Base-by-base conservation (phyloP, 2,888 invertebrate genomes). In the Drosophila koepferae region DNA sequence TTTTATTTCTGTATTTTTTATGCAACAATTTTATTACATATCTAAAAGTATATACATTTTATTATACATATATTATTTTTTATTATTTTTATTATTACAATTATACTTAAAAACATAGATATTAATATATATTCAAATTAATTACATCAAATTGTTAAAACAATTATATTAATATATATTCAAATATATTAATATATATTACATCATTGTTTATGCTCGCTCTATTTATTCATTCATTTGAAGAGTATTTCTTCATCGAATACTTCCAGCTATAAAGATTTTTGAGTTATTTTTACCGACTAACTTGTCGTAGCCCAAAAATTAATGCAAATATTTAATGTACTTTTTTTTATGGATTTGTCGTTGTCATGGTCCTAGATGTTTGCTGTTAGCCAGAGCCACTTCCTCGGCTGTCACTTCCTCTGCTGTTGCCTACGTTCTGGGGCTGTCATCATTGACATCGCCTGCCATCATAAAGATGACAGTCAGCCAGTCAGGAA, bases 311-410 rank as follows among this genome's bases (percentile, higher is more conserved):
- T 54, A 53, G 60, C 64, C 62, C 74, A 71, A 80, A 80, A 82
- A 82, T 85, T 80, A 86, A 85, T 81, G 82, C 88, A 89, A 86
- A 88, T 89, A 89, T 90, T 90, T 89, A 82, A 82, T 77, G 81
- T 79, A 61, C 5, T 34, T 67, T 72, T 84, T 86, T 86, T 88
- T 83, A 86, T 86, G 86, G 84, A 82, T 88, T 82, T 79, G 80
- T 74, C 84, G 88, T 73, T 83, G 81, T 77, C 88, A 82, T 80
- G 66, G 53, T 62, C 43, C 48, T 9, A 38, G 53, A 48, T 60
- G 48, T 23, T 58, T 38, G 54, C 70, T 55, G 49, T 18, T 65
- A 41, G 54, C 43, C 53, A 6, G 3, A 48, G 23, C 16, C n/a
- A 41, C 41, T 40, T 40, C 7, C 51, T 60, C 40, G 44, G 36